Evolutionary conservation across 64 coral and sea anemone genomes (phyloP).

Genomic region (Pachyseris speciosa): DNA sequence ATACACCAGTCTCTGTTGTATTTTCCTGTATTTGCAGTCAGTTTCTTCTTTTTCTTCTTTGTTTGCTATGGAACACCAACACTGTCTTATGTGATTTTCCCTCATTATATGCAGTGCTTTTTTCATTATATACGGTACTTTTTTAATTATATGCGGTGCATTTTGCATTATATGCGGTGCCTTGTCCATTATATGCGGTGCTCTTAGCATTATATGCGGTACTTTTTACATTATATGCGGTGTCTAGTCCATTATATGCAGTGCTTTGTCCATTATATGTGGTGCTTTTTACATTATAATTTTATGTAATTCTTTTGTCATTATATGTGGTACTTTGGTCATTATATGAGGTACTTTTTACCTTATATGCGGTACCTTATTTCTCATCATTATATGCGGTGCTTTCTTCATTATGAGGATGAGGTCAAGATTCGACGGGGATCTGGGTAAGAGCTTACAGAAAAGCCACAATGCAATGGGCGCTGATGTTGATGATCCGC

Average conservation of each 20-base stretch:
- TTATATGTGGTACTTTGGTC: background rate
- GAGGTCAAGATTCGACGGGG: conserved; percentile 33
- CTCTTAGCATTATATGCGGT: background rate
- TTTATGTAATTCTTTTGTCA: background rate
- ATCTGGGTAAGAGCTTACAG: conserved; percentile 13
- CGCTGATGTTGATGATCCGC: conserved; percentile 24
- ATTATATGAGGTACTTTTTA: no score
- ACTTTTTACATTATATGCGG: no score
- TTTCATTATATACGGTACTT: background rate
- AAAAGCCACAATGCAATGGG: conserved; percentile 42
- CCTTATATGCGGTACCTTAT: background rate
- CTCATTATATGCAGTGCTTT: background rate
- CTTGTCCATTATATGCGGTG: background rate
- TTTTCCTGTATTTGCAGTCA: no score
- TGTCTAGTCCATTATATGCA: background rate
- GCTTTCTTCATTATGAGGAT: conserved; percentile 24
- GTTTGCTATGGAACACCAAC: background rate
- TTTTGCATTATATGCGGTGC: background rate
- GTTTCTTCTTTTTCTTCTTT: no score
- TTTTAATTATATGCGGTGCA: background rate
- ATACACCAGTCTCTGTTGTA: no score
- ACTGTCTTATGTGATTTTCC: background rate
- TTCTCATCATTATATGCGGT: background rate
- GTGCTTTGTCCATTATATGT: background rate
- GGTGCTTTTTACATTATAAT: no score